A percentile compares a stretch with the other conserved stretches of the same genome.
Evolutionary conservation across 1,140 invertebrate species (phyloP).

Genomic region (Subanguina moxae): DNA sequence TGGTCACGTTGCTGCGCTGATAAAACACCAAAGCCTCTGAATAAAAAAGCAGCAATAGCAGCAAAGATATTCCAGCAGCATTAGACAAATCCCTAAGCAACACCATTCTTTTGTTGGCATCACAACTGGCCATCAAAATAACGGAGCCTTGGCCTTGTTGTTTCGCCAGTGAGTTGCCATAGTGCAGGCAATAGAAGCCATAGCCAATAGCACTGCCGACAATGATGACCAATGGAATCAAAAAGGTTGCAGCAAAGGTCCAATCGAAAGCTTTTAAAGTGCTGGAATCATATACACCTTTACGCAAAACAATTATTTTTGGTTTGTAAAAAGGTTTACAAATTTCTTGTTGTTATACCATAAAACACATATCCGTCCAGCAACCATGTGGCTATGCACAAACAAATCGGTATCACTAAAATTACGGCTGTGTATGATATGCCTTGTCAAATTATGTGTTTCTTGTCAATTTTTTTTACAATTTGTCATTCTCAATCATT

Average conservation of each 20-base stretch:
- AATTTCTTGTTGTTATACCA: conserved; percentile 17
- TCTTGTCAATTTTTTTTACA: too few relatives aligned
- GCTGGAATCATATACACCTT: conserved; percentile 10
- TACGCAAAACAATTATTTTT: neutral
- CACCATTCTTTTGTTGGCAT: conserved; percentile 19
- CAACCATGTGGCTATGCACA: conserved; percentile 35
- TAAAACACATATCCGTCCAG: conserved; percentile 33
- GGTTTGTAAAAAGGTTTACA: neutral
- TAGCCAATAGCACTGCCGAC: conserved; percentile 38
- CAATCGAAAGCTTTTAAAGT: conserved; percentile 29
- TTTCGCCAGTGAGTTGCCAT: conserved; percentile 29
- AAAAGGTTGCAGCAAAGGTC: conserved; percentile 34
- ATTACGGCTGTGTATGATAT: neutral
- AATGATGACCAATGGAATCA: conserved; percentile 36
- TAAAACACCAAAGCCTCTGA: conserved; percentile 22
- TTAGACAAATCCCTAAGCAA: conserved; percentile 26
- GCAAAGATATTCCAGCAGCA: conserved; percentile 34
- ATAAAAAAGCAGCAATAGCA: conserved; percentile 34
- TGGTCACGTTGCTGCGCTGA: conserved; percentile 10
- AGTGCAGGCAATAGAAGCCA: conserved; percentile 37
- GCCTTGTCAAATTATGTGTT: too few relatives aligned
- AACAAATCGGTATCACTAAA: conserved; percentile 35
- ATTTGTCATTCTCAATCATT: too few relatives aligned
- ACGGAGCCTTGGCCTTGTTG: neutral
- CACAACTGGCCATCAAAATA: neutral